Conservation (phyloP, 2,888 invertebrate genomes). For the Rhingia campestris region DNA sequence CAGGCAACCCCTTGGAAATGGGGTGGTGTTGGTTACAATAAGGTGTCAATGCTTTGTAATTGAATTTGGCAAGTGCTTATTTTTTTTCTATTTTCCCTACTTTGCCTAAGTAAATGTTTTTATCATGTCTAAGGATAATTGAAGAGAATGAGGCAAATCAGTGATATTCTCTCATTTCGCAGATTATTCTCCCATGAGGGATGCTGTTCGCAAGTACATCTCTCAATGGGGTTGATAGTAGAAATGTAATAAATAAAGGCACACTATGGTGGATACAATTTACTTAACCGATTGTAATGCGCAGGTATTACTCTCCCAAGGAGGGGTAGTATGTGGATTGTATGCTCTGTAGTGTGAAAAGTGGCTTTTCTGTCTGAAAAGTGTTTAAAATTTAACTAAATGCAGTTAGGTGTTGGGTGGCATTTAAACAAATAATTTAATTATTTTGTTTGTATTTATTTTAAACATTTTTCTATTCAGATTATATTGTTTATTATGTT, state of each 20-base stretch:
- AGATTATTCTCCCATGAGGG: conserved; percentile 4
- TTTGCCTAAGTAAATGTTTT: conserved; percentile 6
- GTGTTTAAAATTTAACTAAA: no score
- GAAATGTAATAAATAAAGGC: conserved; percentile 1
- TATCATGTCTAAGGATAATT: conserved; percentile 15
- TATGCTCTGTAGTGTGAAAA: no score
- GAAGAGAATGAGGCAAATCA: conserved; percentile 20
- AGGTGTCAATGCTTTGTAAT: conserved; percentile 55
- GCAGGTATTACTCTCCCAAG: no score
- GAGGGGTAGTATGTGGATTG: no score
- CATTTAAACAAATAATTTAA: no score
- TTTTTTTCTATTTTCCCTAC: background rate
- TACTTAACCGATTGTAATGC: no score
- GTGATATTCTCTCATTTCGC: conserved; percentile 1
- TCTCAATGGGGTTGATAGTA: conserved; percentile 13
- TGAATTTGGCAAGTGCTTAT: conserved; percentile 25
- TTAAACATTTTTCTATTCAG: no score
- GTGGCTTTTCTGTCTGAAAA: no score
- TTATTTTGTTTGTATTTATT: no score
- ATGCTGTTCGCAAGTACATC: conserved; percentile 8
- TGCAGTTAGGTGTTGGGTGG: no score
- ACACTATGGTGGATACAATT: no score
- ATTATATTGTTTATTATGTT: no score
- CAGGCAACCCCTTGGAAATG: background rate
- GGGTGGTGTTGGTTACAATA: background rate